Base-by-base conservation (phyloP, 2,797 vertebrate species). In the Oryzias sinensis region DNA sequence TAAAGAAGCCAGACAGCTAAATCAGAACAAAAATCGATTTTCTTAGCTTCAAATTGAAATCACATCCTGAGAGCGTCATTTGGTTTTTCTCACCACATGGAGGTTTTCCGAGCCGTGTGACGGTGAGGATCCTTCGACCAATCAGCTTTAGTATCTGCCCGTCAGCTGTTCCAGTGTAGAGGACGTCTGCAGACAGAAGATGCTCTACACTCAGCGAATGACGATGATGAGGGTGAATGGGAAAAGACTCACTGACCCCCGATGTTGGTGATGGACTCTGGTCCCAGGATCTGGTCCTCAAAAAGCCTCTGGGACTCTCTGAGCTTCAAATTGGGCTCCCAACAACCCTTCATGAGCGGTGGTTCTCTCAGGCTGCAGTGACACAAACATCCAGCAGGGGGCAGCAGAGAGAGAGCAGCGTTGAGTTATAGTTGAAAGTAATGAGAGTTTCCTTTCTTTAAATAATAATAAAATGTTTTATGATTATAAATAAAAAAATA, bases 131-230 rank as follows among this genome's bases (percentile, higher is more conserved):
- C 59, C 92, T 91, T 4, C 83, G 94, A 60, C 94, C 94, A 59
- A 94, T 90, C 78, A 98, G 90, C 89, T 94, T 98, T 45, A 98
- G 47, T 43, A 99, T 92, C 78, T 88, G 92, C 62, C 96, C 97
- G 67, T 99, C 97, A 49, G 94, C 92, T 43, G 97, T 99, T 53
- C 97, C 97, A 37, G 95, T 90, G 63, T 91, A 98, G 0, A 99
- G 56, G 59, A 94, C 93, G 88, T 97, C 97, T 99, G 88, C 52
- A 90, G 24, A 70, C 17, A 62, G 25, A 56, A 49, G 40, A 55
- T 7, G 5, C 22, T 56, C 42, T 45, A 44, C 37, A 24, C 45
- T 72, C 56, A 72, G 14, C 0, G 22, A 17, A 45, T 4, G 49
- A 40, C 5, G 43, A 17, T 18, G 27, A 33, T 5, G 43, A 45